These are phyloP conservation scores for Stomorhina lunata DNA, from an alignment of 2,888 invertebrate species.

Conservation along the genomic window DNA sequence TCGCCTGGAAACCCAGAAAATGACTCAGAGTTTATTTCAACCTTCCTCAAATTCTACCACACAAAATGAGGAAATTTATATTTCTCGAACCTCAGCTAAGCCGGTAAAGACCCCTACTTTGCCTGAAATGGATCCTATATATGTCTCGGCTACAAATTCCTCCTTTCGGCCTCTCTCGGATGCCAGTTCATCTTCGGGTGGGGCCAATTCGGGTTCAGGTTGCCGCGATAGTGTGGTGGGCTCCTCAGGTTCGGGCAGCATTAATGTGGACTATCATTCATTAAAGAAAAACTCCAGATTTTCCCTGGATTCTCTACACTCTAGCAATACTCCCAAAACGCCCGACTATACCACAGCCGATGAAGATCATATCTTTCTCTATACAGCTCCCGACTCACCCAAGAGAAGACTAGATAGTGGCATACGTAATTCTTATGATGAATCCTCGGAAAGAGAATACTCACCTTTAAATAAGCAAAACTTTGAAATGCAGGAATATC, in stretches of 20 bases:
- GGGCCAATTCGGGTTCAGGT: slow-evolving; percentile 70
- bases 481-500: slow-evolving; percentile 76
- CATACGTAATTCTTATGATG: slow-evolving; percentile 72
- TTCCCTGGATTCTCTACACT: slow-evolving; percentile 78
- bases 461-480: slow-evolving; percentile 72
- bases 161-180: slow-evolving; percentile 77
- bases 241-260: slow-evolving; percentile 69
- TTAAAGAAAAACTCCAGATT: slow-evolving; percentile 77
- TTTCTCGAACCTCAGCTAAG: slow-evolving; percentile 71
- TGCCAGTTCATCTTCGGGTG: slow-evolving; percentile 75
- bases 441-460: slow-evolving; percentile 74
- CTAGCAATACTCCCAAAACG: slow-evolving; percentile 78
- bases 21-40: slow-evolving; percentile 59
- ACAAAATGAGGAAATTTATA: slow-evolving; percentile 71
- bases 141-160: slow-evolving; percentile 69
- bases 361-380: slow-evolving; percentile 78
- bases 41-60: slow-evolving; percentile 13
- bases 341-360: slow-evolving; percentile 77
- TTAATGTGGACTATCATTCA: slow-evolving; percentile 74
- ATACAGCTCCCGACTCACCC: slow-evolving; percentile 78
- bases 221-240: slow-evolving; percentile 68
- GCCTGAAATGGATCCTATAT: slow-evolving; percentile 75
- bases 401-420: slow-evolving; percentile 75
- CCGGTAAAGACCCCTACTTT: slow-evolving; percentile 76
- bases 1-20: slow-evolving; percentile 50